Evolutionary conservation across 2,797 vertebrate genomes (phyloP), one percentile per base, ranked within the genome.

Genomic region (Glossophaga mutica): DNA sequence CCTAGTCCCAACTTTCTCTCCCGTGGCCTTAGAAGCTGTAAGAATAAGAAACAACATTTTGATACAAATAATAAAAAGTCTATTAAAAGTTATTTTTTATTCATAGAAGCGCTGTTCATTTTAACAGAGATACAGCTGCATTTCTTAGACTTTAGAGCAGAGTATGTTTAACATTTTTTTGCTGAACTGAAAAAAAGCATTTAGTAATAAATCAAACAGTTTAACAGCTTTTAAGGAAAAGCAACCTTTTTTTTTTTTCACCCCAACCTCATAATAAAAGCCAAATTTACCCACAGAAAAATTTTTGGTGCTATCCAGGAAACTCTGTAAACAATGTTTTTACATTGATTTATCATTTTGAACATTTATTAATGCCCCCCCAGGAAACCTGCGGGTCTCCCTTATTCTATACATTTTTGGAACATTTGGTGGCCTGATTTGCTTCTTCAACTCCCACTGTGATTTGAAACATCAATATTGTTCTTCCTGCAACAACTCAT

Each of bases 11-110:
- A 19, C 95, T 99, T 99, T 86, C 98, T 98, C 83, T 98, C 98
- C 98, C 99, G 98, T 42, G 99, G 99, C 97, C 99, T 99, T 67
- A 99, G 98, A 97, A 99, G 97, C 99, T 99, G 97, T 59, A 98
- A 97, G 74, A 98, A 32, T 86, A 96, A 34, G 94, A 95, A 93
- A 96, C 6, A 85, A 15, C 9, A 90, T 65, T 74, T 96, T 82
- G 96, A 81, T 39, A 86, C 87, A 95, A 78, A 79, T 48, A 76
- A 37, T 39, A 0, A 32, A 89, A 93, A 59, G 15, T 57, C 14
- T 55, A 79, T 29, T 79, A 82, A 74, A 84, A 87, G 52, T 22
- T 86, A 24, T 67, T 76, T 70, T 82, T 11, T 84, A 84, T 68
- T 68, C 44, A 67, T 24, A 4, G 39, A 48, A 78, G 19, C 46